These are phyloP conservation scores for Vanacampus margaritifer DNA, from an alignment of 2,113 vertebrate genomes.

Conservation along the genomic window DNA sequence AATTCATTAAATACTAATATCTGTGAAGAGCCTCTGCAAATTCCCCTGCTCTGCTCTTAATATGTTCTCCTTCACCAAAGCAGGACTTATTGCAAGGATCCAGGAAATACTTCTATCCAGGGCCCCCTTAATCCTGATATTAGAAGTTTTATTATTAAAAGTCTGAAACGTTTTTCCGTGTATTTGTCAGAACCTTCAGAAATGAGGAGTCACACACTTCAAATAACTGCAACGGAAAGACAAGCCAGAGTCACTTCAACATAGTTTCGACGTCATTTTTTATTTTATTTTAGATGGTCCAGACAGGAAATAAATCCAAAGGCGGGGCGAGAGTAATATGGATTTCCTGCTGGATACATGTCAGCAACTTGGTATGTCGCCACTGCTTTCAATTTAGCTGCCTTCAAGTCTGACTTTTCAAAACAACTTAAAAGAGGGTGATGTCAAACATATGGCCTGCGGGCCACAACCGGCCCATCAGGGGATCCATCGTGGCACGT, in stretches of 20 bases:
- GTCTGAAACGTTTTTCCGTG: slow-evolving; percentile 39
- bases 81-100: slow-evolving; percentile 69
- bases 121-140: slow-evolving; percentile 65
- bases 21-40: slow-evolving; percentile 73
- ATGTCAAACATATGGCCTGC: too few species aligned
- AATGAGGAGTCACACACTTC: background rate
- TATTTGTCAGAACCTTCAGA: slow-evolving; percentile 46
- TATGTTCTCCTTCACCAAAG: slow-evolving; percentile 41
- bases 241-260: background rate
- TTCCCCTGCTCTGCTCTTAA: slow-evolving; percentile 47
- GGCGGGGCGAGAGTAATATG: background rate
- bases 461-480: too few species aligned
- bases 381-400: background rate
- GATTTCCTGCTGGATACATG: slow-evolving; percentile 14
- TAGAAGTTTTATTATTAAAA: slow-evolving; percentile 73
- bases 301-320: slow-evolving; percentile 27
- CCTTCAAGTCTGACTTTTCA: background rate
- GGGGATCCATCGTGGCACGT: too few species aligned
- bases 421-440: background rate
- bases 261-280: slow-evolving; percentile 16
- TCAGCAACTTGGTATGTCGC: slow-evolving; percentile 15
- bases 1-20: slow-evolving; percentile 96
- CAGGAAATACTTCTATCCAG: slow-evolving; percentile 55
- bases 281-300: slow-evolving; percentile 8
- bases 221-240: background rate